Evolutionary conservation across 2,888 invertebrate species (phyloP).

Genomic region (Neoascia interrupta): DNA sequence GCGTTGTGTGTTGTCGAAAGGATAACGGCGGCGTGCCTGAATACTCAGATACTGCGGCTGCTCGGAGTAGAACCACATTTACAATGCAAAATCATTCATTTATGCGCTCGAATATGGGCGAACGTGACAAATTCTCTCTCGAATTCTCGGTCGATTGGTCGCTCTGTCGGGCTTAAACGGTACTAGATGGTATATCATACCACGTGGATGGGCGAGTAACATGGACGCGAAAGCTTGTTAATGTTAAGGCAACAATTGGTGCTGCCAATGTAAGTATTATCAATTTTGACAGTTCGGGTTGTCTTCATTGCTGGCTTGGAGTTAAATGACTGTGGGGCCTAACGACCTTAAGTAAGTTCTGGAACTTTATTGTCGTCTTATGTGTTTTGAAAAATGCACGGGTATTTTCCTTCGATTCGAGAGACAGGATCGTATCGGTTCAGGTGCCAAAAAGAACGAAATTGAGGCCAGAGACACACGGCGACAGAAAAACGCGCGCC

Average conservation of each 20-base stretch:
- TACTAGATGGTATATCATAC: slow-evolving; percentile 51
- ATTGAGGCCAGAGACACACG: no score
- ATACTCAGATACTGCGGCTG: slow-evolving; percentile 16
- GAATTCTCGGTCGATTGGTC: slow-evolving; percentile 60
- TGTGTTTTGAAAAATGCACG: no score
- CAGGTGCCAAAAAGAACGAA: no score
- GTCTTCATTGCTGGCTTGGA: neutral
- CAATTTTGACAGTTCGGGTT: no score
- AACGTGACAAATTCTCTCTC: slow-evolving; percentile 77
- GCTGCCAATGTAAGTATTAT: slow-evolving; percentile 41
- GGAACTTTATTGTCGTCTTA: no score
- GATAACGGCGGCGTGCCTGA: slow-evolving; percentile 64
- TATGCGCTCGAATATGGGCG: slow-evolving; percentile 76
- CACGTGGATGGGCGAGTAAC: slow-evolving; percentile 30
- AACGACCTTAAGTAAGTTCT: no score
- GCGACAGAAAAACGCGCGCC: no score
- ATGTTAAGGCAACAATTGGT: slow-evolving; percentile 59
- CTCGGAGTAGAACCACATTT: slow-evolving; percentile 71
- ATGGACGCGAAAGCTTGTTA: slow-evolving; percentile 49
- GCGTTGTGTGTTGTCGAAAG: slow-evolving; percentile 57
- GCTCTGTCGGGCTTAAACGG: slow-evolving; percentile 61
- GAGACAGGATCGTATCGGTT: no score
- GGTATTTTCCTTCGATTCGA: no score
- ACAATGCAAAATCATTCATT: slow-evolving; percentile 76
- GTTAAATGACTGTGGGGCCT: slow-evolving; percentile 16